Base-by-base conservation (phyloP, 2,888 invertebrate species). In the Dilophus febrilis region DNA sequence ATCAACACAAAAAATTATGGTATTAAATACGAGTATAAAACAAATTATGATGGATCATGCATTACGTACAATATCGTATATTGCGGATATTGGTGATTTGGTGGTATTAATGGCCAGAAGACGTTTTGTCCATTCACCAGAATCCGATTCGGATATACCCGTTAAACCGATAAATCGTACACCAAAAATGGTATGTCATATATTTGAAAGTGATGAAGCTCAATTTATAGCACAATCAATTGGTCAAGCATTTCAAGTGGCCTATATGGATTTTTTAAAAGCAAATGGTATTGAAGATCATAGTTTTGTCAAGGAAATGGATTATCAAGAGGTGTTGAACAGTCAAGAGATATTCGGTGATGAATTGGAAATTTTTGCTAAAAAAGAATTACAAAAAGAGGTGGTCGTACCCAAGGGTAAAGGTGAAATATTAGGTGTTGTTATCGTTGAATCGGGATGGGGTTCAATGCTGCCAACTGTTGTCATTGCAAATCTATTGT, bases 41-140 rank as follows among this genome's bases (percentile, higher is more conserved):
- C 97, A 98, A 66, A 97, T 98, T 44, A 95, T 98, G 91, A 98
- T 98, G 98, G 98, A 98, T 63, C 97, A 98, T 64, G 91, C 97
- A 2, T 65, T 98, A 44, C 73, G 97, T 50, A 97, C 98, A 33
- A 98, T 98, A 56, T 97, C 95, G 2, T 98, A 98, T 57, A 98
- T 98, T 50, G 98, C 98, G 6, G 98, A 98, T 61, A 98, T 98
- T 46, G 97, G 97, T 6, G 97, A 98, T 58, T 66, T 98, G 42
- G 91, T 98, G 7, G 98, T 98, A 3, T 66, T 98, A 44, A 98
- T 98, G 98, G 98, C 97, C 0, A 71, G 97, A 43, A 70, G 98
- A 51, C 73, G 97, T 46, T 85, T 88, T 52, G 82, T 88, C n/a
- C 85, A 86, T 0, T 81, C 84, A 51, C 85, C 86, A 60, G 79